Conservation (phyloP, 2,888 invertebrate species). For the Megamerina dolium region DNA sequence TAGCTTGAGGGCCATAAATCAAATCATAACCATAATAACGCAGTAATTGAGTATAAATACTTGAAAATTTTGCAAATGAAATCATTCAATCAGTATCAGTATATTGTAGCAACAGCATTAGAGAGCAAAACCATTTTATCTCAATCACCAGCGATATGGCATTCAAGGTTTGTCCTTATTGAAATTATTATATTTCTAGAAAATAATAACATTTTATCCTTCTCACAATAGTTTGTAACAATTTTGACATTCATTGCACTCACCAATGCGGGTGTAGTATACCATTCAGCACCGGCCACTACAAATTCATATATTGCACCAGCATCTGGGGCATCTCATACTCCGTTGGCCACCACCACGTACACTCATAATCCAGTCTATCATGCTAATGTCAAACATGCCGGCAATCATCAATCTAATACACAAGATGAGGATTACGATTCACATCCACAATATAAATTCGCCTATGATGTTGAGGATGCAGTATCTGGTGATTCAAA, state of each 20-base stretch:
- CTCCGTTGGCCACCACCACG: conserved; percentile 11
- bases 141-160: conserved; percentile 28
- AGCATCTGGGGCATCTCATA: conserved; percentile 23
- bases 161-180: too few species aligned
- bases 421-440: conserved; percentile 40
- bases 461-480: conserved; percentile 42
- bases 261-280: conserved; percentile 29
- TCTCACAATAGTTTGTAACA: conserved; percentile 28
- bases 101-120: conserved; percentile 13
- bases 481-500: conserved; percentile 43
- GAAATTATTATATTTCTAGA: too few species aligned
- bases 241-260: conserved; percentile 33
- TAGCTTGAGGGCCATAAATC: too few species aligned
- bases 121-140: not conserved
- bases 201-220: not conserved
- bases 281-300: conserved; percentile 12
- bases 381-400: too few species aligned
- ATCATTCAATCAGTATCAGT: conserved; percentile 33
- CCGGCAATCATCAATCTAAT: conserved; percentile 20
- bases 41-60: conserved; percentile 36
- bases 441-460: conserved; percentile 42
- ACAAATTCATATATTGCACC: conserved; percentile 16
- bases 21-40: too few species aligned
- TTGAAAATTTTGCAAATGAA: conserved; percentile 17
- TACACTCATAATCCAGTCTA: conserved; percentile 15